These are phyloP conservation scores for Dolichoris vasculosae DNA, from an alignment of 1,140 invertebrate species.

Conservation along the genomic window DNA sequence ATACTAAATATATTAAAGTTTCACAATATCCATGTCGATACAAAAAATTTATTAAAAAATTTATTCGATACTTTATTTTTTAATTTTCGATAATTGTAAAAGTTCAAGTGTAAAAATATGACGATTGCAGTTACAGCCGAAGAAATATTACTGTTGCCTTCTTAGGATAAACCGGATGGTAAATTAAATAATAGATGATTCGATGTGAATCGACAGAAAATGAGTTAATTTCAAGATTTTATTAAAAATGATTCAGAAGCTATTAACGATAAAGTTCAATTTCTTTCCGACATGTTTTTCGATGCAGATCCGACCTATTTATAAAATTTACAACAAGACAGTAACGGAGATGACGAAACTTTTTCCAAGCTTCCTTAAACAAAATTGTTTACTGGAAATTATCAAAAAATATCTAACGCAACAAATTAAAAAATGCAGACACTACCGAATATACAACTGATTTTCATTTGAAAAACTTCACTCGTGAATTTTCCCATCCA, in stretches of 20 bases:
- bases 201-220: too few relatives aligned
- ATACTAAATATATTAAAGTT: too few relatives aligned
- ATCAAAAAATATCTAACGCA: constrained; percentile 62
- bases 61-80: too few relatives aligned
- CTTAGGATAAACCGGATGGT: too few relatives aligned
- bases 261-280: constrained; percentile 50
- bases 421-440: constrained; percentile 64
- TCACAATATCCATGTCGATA: too few relatives aligned
- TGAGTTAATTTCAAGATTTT: constrained; percentile 46
- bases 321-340: constrained; percentile 29
- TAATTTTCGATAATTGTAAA: too few relatives aligned
- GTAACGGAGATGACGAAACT: constrained; percentile 28
- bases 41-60: too few relatives aligned
- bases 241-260: constrained; percentile 41
- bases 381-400: constrained; percentile 50
- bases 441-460: constrained; percentile 68
- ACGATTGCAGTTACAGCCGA: too few relatives aligned
- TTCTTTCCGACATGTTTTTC: constrained; percentile 57
- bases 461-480: constrained; percentile 74
- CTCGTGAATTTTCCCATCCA: constrained; percentile 77
- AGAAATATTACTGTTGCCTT: too few relatives aligned
- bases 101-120: too few relatives aligned
- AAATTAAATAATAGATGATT: too few relatives aligned
- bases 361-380: constrained; percentile 55
- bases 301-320: constrained; percentile 55